A percentile compares a stretch with the other conserved stretches of the same genome.
These are phyloP conservation scores for Xyliphius kryptos DNA, from an alignment of 2,113 vertebrate species.

Conservation along the genomic window DNA sequence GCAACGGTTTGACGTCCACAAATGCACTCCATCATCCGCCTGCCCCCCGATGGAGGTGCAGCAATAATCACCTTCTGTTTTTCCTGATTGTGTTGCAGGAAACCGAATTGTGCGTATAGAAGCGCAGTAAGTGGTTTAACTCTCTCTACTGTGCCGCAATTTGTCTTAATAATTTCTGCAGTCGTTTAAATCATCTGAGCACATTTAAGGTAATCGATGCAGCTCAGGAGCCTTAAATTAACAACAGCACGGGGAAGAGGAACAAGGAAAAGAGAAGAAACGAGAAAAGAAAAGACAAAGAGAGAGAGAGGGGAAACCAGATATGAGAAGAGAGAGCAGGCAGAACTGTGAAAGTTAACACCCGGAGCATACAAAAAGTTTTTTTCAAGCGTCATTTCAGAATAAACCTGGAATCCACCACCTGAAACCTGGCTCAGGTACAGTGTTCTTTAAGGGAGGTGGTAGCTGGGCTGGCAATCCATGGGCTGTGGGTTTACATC, in stretches of 20 bases:
- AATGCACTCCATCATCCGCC: not conserved
- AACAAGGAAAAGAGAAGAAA: too few species aligned
- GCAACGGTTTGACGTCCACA: not conserved
- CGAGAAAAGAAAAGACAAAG: too few species aligned
- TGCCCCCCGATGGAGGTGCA: not conserved
- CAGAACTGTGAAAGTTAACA: too few species aligned
- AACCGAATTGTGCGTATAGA: constrained; percentile 6
- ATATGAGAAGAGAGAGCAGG: too few species aligned
- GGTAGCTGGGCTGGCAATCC: too few species aligned
- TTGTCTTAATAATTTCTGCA: constrained; percentile 30
- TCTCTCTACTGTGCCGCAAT: constrained; percentile 23
- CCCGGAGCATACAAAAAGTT: too few species aligned
- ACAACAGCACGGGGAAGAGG: not conserved
- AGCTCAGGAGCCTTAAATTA: constrained; percentile 24
- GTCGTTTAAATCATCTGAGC: constrained; percentile 36
- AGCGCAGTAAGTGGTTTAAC: not conserved
- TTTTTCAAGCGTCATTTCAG: too few species aligned
- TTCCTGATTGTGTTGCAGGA: not conserved
- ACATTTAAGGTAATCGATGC: constrained; percentile 41
- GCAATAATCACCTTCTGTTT: not conserved
- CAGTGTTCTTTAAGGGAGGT: too few species aligned
- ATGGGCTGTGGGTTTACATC: too few species aligned
- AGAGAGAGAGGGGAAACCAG: too few species aligned
- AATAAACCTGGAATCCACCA: too few species aligned
- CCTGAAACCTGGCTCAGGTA: too few species aligned